phyloP scores from a whole-genome alignment of 1,140 invertebrate genomes.

The Mactra quadrangularis region DNA sequence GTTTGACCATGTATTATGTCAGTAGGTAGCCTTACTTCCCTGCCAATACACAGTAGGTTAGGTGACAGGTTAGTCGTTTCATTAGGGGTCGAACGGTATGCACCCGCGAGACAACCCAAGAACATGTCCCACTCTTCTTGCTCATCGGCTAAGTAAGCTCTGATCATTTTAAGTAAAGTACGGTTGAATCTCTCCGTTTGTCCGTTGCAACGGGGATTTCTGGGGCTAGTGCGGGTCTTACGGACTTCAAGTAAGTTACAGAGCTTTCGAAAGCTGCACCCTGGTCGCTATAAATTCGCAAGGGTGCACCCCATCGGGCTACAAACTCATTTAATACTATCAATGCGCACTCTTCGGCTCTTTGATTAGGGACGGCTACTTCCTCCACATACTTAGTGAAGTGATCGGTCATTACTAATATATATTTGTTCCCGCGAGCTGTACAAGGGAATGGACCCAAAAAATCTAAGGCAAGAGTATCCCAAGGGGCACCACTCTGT shows the following conservation, averaged over 20 bases:
- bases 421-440: constrained; percentile 65
- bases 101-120: constrained; percentile 32
- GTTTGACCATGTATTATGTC: not conserved
- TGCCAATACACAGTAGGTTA: constrained; percentile 2
- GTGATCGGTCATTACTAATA: constrained; percentile 72
- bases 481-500: constrained; percentile 19
- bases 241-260: constrained; percentile 10
- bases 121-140: constrained; percentile 40
- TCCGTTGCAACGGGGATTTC: constrained; percentile 26
- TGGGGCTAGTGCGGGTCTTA: constrained; percentile 21
- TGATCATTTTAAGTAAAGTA: constrained; percentile 30
- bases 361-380: constrained; percentile 47
- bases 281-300: constrained; percentile 23
- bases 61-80: constrained; percentile 8
- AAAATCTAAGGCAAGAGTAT: constrained; percentile 21
- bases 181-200: constrained; percentile 37
- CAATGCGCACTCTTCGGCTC: constrained; percentile 19
- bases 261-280: constrained; percentile 37
- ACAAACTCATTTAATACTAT: constrained; percentile 15
- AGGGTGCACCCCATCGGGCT: constrained; percentile 20
- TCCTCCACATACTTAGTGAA: constrained; percentile 52
- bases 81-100: constrained; percentile 31
- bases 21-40: not conserved
- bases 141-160: constrained; percentile 1
- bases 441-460: not conserved